Evolutionary conservation across 2,113 vertebrate genomes (phyloP), one percentile per base, ranked within the genome.

Genomic region (Ammospiza caudacuta): DNA sequence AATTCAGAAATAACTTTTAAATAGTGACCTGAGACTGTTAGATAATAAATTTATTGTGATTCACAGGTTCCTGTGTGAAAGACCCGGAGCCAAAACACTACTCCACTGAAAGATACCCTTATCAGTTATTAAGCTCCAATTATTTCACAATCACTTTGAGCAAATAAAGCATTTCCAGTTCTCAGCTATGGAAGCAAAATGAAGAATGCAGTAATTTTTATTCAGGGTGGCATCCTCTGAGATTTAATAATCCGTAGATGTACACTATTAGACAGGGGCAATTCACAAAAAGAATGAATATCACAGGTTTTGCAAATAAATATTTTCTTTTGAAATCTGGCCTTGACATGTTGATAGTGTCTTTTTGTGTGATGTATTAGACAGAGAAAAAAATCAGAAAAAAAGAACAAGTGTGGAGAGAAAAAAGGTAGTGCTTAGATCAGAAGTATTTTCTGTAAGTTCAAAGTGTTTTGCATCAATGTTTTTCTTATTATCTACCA

Each of bases 341-440:
- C 25, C 21, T 77, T 89, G 28, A 80, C 43, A 52, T 5, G 23
- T 15, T 0, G 1, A 6, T 13, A 70, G 25, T 66, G 31, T 47
- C 15, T 86, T 86, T 61, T 87, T 37, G 4, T 64, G 12, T 83
- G 15, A 37, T 31, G 23, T 11, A 46, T 41, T 80, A 58, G n/a
- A 13, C 63, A 86, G 37, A 3, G 44, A 73, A 75, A 83, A 35
- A 57, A 19, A 77, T n/a, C 24, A 76, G 51, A 83, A 63, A 39
- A 8, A 66, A 74, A 67, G 6, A 46, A 39, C 0, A 28, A 41
- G 6, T 17, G 5, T 13, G 7, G 2, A 7, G 11, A 55, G 4
- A 39, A 29, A 33, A 29, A 58, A 11, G 19, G 7, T 4, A 43
- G 5, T 55, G 8, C 4, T 75, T 37, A 74, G 11, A 84, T 78